A percentile compares a stretch with the other conserved stretches of the same genome.
Conservation (phyloP, 1,140 invertebrate species). For the Camponotus pennsylvanicus region DNA sequence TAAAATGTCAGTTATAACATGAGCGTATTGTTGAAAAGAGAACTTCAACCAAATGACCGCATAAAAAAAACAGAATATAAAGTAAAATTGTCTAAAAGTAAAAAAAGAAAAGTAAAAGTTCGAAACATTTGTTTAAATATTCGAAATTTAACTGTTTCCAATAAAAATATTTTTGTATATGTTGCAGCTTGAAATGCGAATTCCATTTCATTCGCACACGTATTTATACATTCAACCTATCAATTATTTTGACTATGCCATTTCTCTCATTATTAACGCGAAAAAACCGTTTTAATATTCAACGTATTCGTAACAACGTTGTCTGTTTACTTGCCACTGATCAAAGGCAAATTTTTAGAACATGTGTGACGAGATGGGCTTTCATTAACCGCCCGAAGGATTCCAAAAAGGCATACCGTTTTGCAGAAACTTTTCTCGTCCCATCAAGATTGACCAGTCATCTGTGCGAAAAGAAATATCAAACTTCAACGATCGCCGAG, state of each 20-base stretch:
- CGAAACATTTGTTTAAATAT: background rate
- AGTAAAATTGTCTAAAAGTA: background rate
- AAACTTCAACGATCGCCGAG: slow-evolving; percentile 43
- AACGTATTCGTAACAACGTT: slow-evolving; percentile 47
- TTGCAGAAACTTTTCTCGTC: background rate
- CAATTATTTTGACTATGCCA: background rate
- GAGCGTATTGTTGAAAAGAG: background rate
- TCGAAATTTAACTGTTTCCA: no score
- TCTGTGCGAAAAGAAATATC: slow-evolving; percentile 34
- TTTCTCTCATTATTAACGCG: background rate
- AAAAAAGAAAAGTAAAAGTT: background rate
- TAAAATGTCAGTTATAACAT: background rate
- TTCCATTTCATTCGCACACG: background rate
- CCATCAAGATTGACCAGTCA: background rate
- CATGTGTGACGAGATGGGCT: background rate
- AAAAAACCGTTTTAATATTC: slow-evolving; percentile 8
- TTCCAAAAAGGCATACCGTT: background rate
- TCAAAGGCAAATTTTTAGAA: background rate
- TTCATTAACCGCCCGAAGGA: background rate
- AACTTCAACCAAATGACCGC: background rate
- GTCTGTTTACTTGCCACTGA: background rate
- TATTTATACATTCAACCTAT: background rate
- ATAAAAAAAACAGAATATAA: background rate
- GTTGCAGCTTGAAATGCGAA: background rate
- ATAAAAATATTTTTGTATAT: no score